Conservation (phyloP, 2,113 vertebrate genomes). For the Isichthys henryi region DNA sequence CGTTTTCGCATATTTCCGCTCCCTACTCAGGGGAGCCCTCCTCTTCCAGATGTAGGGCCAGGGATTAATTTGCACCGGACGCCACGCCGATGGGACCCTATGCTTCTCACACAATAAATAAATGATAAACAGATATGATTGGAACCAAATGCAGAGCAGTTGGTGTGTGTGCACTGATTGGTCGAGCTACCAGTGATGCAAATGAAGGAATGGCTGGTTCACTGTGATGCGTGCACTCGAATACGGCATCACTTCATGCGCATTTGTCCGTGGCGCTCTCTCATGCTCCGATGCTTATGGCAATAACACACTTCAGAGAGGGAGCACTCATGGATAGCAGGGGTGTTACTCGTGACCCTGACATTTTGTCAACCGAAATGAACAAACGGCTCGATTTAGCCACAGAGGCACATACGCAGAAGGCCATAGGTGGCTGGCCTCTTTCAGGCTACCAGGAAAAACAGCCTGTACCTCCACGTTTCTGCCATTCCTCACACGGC, state of each 20-base stretch:
- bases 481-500: not conserved
- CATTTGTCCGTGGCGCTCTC: not conserved
- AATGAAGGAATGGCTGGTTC: not conserved
- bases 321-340: not conserved
- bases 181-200: not conserved
- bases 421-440: not conserved
- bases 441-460: not conserved
- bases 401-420: not conserved
- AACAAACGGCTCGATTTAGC: not conserved
- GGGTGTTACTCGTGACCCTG: not conserved
- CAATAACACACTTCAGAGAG: not conserved
- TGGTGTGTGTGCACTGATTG: not conserved
- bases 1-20: not conserved
- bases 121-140: not conserved
- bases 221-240: not conserved
- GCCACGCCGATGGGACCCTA: not conserved
- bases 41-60: not conserved
- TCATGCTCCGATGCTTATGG: not conserved
- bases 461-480: not conserved
- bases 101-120: not conserved
- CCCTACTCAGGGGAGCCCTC: not conserved
- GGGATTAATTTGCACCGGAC: not conserved
- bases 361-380: not conserved
- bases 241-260: not conserved
- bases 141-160: not conserved